phyloP scores from a whole-genome alignment of 2,888 invertebrate species.

The Thereva nobilitata region DNA sequence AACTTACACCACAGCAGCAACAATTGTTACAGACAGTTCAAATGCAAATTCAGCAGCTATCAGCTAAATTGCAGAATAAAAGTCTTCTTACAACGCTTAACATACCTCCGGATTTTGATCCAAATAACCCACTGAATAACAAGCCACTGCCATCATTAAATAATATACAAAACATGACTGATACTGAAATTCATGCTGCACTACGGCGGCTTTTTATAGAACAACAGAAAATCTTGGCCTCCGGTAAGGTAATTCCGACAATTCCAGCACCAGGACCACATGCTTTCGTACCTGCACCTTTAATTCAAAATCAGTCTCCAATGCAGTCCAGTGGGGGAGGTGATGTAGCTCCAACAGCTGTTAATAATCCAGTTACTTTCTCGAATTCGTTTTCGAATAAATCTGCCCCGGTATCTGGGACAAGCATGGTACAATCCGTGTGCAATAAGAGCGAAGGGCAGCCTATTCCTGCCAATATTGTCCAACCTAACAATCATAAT shows the following conservation, averaged over 20 bases:
- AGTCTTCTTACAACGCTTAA: constrained; percentile 52
- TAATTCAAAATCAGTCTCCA: constrained; percentile 26
- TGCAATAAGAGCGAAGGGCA: constrained; percentile 43
- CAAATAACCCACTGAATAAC: constrained; percentile 53
- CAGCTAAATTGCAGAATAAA: constrained; percentile 61
- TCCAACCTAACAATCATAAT: constrained; percentile 57
- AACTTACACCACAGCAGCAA: constrained; percentile 74
- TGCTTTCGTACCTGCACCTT: constrained; percentile 46
- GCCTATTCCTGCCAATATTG: constrained; percentile 53
- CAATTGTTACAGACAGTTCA: constrained; percentile 68
- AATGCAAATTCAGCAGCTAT: constrained; percentile 69
- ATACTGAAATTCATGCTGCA: constrained; percentile 62
- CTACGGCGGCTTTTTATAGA: constrained; percentile 67
- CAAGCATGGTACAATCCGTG: constrained; percentile 38
- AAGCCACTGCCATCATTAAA: constrained; percentile 54
- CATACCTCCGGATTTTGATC: constrained; percentile 55
- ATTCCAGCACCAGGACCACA: constrained; percentile 56
- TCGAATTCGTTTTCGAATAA: constrained; percentile 43
- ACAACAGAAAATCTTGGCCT: constrained; percentile 72
- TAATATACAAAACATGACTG: constrained; percentile 58
- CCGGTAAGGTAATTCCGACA: constrained; percentile 70
- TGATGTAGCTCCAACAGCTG: background rate
- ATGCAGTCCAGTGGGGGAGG: constrained; percentile 19
- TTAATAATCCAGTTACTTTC: background rate
- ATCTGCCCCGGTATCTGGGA: constrained; percentile 36